Base-by-base conservation (phyloP, 2,797 vertebrate genomes). In the Geotrypetes seraphini region DNA sequence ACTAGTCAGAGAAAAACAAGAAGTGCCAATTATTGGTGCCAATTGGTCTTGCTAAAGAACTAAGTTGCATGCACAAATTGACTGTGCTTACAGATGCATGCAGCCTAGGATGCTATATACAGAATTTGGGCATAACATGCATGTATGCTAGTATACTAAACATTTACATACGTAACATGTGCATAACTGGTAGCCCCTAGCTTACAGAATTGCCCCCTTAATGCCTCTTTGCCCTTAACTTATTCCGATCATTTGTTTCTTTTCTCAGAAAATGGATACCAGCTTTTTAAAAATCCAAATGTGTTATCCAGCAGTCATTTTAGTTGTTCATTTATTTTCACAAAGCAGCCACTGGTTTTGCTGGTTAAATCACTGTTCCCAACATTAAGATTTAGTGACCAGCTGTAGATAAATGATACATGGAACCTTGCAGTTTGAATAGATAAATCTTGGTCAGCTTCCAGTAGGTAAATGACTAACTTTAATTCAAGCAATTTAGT, bases 381-480 rank as follows among this genome's bases (percentile, higher is more conserved):
- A 61, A 83, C 58, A 59, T 57, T 68, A 73, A 56, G 36, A 29
- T 61, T 61, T 63, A 58, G 22, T 12, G 5, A 36, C 29, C 51
- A 60, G 30, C 48, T 62, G 47, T 29, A 52, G 51, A 64, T 60
- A 54, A 63, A 63, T 52, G 52, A 59, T 48, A 62, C 19, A 34
- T 22, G 12, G 48, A 70, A 63, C 46, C 44, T 57, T 57, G 32
- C 66, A 50, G 47, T 38, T 46, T 47, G 21, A 39, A 43, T 33
- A 65, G 60, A 73, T 73, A 71, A 71, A 64, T 72, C 39, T 75
- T 85, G 78, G 81, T 70, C 53, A 63, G 54, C 58, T 81, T 85
- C 81, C 80, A 85, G 52, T 60, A 79, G 78, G 81, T 85, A 83
- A 86, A 85, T 85, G 73, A 81, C 66, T 79, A 81, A 83, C 74